phyloP scores from a whole-genome alignment of 1,140 invertebrate species.

The Zaprionus africanus region DNA sequence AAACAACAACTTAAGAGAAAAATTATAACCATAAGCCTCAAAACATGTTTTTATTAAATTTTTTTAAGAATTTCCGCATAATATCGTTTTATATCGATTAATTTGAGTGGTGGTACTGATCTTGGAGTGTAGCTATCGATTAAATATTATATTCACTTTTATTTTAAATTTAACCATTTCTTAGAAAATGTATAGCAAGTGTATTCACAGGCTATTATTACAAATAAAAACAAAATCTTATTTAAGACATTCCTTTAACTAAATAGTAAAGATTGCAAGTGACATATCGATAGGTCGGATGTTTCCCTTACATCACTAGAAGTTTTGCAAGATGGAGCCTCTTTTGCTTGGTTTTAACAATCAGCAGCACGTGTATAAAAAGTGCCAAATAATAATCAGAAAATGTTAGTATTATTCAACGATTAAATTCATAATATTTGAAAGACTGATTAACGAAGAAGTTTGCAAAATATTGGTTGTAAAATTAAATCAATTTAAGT shows the following conservation, averaged over 20 bases:
- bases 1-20: not conserved
- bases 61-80: not conserved
- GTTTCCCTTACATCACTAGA: conserved; percentile 52
- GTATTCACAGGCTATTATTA: not conserved
- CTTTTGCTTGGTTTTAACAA: conserved; percentile 84
- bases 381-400: conserved; percentile 84
- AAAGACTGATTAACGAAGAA: conserved; percentile 6
- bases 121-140: not conserved
- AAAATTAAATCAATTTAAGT: conserved; percentile 35
- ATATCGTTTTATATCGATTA: not conserved
- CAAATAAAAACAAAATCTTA: not conserved
- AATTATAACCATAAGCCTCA: not conserved
- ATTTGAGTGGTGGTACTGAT: not conserved
- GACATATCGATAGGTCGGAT: conserved; percentile 46
- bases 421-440: conserved; percentile 51
- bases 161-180: not conserved
- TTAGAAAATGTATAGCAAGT: not conserved
- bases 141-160: not conserved
- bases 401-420: conserved; percentile 82
- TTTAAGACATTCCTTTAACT: not conserved
- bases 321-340: conserved; percentile 70
- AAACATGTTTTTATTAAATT: not conserved
- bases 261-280: not conserved
- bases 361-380: conserved; percentile 84
- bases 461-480: conserved; percentile 5